A percentile compares a stretch with the other conserved stretches of the same genome.
Conservation (phyloP, 1,140 invertebrate species). For the Macrostomum lignano region DNA sequence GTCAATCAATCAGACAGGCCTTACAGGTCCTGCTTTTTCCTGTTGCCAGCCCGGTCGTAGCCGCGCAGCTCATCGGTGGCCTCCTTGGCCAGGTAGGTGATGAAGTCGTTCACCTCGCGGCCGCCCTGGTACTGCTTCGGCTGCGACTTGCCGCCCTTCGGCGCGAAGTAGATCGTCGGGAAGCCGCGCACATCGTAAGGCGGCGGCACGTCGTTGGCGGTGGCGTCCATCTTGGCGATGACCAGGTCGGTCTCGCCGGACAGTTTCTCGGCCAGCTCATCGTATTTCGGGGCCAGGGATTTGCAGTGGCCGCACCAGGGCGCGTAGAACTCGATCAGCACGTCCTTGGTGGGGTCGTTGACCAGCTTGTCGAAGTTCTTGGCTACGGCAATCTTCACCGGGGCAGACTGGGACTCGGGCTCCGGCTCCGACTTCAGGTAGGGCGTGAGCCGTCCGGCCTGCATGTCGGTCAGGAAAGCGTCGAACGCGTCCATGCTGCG, state of each 20-base stretch:
- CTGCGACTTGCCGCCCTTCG: slow-evolving; percentile 46
- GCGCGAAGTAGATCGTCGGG: slow-evolving; percentile 80
- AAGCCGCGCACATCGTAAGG: slow-evolving; percentile 67
- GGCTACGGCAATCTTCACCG: slow-evolving; percentile 63
- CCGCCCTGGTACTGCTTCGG: slow-evolving; percentile 72
- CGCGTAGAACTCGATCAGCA: slow-evolving; percentile 83
- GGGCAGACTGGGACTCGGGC: slow-evolving; percentile 50
- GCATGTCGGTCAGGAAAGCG: slow-evolving; percentile 55
- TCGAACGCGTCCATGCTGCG: slow-evolving; percentile 55
- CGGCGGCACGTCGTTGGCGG: slow-evolving; percentile 82
- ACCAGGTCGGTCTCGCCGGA: slow-evolving; percentile 50
- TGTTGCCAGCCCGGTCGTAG: slow-evolving; percentile 57
- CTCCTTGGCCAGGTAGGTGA: slow-evolving; percentile 79
- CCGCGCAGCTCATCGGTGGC: slow-evolving; percentile 57
- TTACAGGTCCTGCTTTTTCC: slow-evolving; percentile 33
- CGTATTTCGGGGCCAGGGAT: slow-evolving; percentile 63
- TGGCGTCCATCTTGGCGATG: slow-evolving; percentile 92
- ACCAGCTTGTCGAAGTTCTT: slow-evolving; percentile 90
- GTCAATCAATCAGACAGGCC: too few relatives aligned
- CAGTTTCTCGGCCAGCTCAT: slow-evolving; percentile 69
- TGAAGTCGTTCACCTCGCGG: slow-evolving; percentile 67
- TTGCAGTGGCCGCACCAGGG: slow-evolving; percentile 96
- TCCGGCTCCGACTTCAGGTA: slow-evolving; percentile 80
- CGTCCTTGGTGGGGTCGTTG: slow-evolving; percentile 61
- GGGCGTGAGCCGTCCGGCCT: slow-evolving; percentile 51